Percentiles rank a stretch among this genome's conserved stretches.
These are phyloP conservation scores for Chrysogorgia sp. DNA, from an alignment of 92 coral and sea anemone genomes.

Conservation along the genomic window DNA sequence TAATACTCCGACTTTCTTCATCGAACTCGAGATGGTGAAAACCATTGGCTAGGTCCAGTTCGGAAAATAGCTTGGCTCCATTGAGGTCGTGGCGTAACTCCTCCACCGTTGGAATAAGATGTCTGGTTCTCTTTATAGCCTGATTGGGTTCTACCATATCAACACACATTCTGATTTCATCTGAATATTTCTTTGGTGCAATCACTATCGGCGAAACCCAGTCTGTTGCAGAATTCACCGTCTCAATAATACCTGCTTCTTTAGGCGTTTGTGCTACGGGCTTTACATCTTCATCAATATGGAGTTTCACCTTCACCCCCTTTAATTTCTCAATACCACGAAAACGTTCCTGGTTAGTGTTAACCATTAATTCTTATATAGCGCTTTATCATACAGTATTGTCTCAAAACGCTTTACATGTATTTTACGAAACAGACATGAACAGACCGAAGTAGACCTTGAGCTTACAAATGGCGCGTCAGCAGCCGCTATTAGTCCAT, in stretches of 20 bases:
- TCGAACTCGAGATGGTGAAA: slow-evolving; percentile 46
- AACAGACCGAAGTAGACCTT: too few species aligned
- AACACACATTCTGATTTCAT: slow-evolving; percentile 33
- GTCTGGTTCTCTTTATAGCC: slow-evolving; percentile 43
- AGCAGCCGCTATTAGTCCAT: too few species aligned
- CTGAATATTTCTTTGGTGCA: slow-evolving; percentile 32
- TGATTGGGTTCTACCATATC: slow-evolving; percentile 36
- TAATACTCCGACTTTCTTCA: slow-evolving; percentile 32
- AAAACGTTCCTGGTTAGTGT: slow-evolving; percentile 17
- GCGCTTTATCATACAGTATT: too few species aligned
- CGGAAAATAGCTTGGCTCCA: slow-evolving; percentile 27
- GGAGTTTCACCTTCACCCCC: slow-evolving; percentile 46
- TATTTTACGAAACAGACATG: too few species aligned
- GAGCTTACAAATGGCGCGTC: too few species aligned
- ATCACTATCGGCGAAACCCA: slow-evolving; percentile 33
- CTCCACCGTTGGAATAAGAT: slow-evolving; percentile 37
- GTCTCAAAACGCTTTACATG: too few species aligned
- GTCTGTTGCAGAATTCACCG: slow-evolving; percentile 37
- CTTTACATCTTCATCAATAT: slow-evolving; percentile 31
- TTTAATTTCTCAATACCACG: slow-evolving; percentile 48
- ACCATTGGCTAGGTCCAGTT: slow-evolving; percentile 29
- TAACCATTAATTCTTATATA: too few species aligned
- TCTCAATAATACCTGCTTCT: too few species aligned
- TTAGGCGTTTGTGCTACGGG: slow-evolving; percentile 49
- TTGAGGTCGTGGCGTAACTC: too few species aligned